Conservation (phyloP, 1,140 invertebrate species). For the Rhyacophila brunnea region DNA sequence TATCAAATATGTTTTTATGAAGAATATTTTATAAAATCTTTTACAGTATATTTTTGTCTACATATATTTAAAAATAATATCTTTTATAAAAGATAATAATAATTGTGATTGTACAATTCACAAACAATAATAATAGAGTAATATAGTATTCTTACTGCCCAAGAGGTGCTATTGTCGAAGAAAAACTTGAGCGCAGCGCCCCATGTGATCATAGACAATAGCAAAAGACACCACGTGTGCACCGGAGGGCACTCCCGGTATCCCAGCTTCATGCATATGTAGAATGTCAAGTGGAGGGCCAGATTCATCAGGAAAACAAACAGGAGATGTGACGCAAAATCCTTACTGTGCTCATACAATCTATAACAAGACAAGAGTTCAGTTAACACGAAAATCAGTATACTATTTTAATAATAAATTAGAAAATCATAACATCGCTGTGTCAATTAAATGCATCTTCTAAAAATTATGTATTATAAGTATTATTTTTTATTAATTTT, state of each 20-base stretch:
- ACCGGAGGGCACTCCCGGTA: conserved; percentile 66
- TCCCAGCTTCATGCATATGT: conserved; percentile 81
- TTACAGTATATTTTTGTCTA: too few species aligned
- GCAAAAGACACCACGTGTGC: conserved; percentile 64
- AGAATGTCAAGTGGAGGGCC: conserved; percentile 78
- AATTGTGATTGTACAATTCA: too few species aligned
- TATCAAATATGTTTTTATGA: not conserved
- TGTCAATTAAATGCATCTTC: too few species aligned
- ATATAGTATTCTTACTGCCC: conserved; percentile 61
- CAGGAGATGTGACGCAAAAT: conserved; percentile 83
- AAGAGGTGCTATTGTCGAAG: conserved; percentile 74
- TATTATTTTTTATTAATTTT: too few species aligned
- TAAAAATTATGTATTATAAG: too few species aligned
- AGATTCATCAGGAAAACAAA: conserved; percentile 82
- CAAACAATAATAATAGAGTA: too few species aligned
- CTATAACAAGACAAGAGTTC: conserved; percentile 35
- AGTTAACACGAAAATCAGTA: conserved; percentile 23
- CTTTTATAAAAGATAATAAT: too few species aligned
- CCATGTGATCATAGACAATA: conserved; percentile 67
- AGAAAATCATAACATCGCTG: not conserved
- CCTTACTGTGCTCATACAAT: conserved; percentile 61
- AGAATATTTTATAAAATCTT: not conserved
- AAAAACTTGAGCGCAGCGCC: conserved; percentile 72
- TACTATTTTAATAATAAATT: conserved; percentile 31
- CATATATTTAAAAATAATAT: too few species aligned